Percentiles rank a stretch among this genome's conserved stretches.
Conservation (phyloP, 2,888 invertebrate genomes). For the Stenotaenia linearis region DNA sequence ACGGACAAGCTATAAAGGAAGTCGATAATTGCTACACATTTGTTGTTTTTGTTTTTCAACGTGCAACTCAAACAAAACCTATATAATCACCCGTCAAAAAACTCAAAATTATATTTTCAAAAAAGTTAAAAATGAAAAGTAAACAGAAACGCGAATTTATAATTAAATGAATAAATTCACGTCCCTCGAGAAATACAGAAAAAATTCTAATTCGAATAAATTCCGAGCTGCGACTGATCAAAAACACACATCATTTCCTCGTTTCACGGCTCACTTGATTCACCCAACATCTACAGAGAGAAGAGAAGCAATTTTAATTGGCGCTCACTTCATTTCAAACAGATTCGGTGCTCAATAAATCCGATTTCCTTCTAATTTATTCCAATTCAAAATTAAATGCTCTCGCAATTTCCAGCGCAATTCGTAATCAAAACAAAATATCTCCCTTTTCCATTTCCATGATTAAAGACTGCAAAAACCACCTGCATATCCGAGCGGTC, state of each 20-base stretch:
- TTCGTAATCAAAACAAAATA: not conserved
- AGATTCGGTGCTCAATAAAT: constrained; percentile 2
- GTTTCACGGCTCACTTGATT: constrained; percentile 3
- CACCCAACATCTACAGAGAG: not conserved
- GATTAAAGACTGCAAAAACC: not conserved
- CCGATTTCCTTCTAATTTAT: not conserved
- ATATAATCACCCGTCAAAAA: no score
- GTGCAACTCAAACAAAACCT: no score
- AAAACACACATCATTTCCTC: constrained; percentile 11
- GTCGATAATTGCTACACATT: not conserved
- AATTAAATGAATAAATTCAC: not conserved
- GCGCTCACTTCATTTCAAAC: constrained; percentile 5
- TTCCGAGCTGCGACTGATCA: not conserved
- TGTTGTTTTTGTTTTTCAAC: no score
- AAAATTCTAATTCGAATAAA: not conserved
- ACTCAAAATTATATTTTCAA: no score
- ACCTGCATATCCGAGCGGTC: constrained; percentile 20
- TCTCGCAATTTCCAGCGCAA: not conserved
- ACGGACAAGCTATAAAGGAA: not conserved
- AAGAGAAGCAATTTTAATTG: not conserved
- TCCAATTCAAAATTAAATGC: not conserved
- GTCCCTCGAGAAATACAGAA: not conserved
- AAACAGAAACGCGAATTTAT: not conserved
- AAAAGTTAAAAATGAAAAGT: no score
- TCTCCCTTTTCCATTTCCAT: not conserved